Base-by-base conservation (phyloP, 2,113 vertebrate genomes). In the Circaetus gallicus region DNA sequence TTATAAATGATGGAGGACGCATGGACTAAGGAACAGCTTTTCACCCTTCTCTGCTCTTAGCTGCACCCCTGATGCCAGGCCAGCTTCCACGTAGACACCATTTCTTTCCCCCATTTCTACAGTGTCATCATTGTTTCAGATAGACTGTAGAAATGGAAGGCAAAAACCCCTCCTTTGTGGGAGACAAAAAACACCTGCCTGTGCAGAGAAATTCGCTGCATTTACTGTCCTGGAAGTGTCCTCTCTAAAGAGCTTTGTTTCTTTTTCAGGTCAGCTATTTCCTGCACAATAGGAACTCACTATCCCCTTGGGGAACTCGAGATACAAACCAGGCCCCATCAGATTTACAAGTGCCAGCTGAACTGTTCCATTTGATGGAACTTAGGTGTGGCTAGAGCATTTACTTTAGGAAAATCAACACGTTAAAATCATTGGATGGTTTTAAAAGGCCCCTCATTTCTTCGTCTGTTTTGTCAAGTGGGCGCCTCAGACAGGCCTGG, bases 251-350 rank as follows among this genome's bases (percentile, higher is more conserved):
- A 47, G 1, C 74, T 78, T 53, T 42, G 66, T 49, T 91, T 89
- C 63, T 96, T 65, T 85, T 93, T 58, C 81, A 91, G 89, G 55
- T 43, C 67, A 94, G 61, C 72, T 93, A 94, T 76, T 91, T 86
- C 92, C 79, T 88, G 42, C 88, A 77, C 47, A 40, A 34, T 2
- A 87, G 52, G 36, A 95, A 25, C 10, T 95, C 66, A 5, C 53
- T 26, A 3, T 19, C 49, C 86, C 55, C 94, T 50, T n/a, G 29
- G 55, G 80, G 49, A 88, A 72, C 31, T 5, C 2, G 0, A 66
- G 86, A 59, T 19, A 74, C 11, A 63, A 97, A 80, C 66, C 66
- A 95, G 63, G 63, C 34, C 40, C 63, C 55, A 73, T 4, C 74
- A 71, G 38, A 62, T 72, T 72, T 82, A 47, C 76, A 84, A 43